A percentile compares a stretch with the other conserved stretches of the same genome.
Conservation (phyloP, 2,797 vertebrate genomes). For the Spheniscus humboldti region DNA sequence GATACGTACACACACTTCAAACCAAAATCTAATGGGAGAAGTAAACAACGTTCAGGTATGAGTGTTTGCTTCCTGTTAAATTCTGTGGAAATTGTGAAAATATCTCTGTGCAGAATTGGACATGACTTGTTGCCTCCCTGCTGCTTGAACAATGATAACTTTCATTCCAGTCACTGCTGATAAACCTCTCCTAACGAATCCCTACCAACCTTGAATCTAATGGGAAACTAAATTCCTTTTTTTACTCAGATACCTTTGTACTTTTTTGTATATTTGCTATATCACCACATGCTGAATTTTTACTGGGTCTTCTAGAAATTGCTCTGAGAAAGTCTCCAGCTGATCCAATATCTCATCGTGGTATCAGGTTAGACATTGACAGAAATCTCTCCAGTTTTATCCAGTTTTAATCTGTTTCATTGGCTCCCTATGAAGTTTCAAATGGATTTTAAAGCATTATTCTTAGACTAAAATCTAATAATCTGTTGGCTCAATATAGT, state of each 20-base stretch:
- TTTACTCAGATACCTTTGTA: not conserved
- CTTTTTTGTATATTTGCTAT: not conserved
- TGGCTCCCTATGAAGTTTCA: not conserved
- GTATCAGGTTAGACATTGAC: not conserved
- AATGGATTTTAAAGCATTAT: not conserved
- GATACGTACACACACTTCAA: not conserved
- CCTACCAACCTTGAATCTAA: not conserved
- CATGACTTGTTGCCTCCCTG: not conserved
- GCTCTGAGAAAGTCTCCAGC: not conserved
- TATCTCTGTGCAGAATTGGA: not conserved
- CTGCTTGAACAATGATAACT: not conserved
- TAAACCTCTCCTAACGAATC: not conserved
- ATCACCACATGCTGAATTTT: not conserved
- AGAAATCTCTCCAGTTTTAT: not conserved
- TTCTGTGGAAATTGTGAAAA: not conserved
- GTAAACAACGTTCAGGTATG: not conserved
- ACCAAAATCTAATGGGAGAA: not conserved
- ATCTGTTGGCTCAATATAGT: not conserved
- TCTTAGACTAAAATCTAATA: not conserved
- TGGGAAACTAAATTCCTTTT: not conserved
- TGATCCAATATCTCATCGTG: not conserved
- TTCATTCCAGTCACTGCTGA: not conserved
- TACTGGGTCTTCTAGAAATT: not conserved
- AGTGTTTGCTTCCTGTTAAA: not conserved
- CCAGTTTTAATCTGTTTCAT: not conserved